Evolutionary conservation across 1,140 invertebrate species (phyloP), one percentile per base, ranked within the genome.

Genomic region (Physella acuta): DNA sequence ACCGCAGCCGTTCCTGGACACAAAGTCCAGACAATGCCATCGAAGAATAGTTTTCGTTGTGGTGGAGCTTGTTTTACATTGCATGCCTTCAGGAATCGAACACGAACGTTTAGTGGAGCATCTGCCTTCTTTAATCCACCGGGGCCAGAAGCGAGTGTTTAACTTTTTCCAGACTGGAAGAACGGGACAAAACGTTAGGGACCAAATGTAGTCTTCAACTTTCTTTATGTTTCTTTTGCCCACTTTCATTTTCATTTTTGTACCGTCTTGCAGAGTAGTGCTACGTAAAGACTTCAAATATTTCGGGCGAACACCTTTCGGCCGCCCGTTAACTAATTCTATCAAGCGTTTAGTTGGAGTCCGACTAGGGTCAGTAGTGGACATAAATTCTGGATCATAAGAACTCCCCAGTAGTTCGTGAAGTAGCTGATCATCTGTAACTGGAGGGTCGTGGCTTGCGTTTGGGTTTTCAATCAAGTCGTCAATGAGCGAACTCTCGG

Each of bases 31-130:
- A 72, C 87, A 88, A 72, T 87, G 83, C 86, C 86, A 88, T 5
- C 87, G 78, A 3, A 88, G 78, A 16, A 88, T 70, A 20, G 82
- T 82, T 76, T 87, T 87, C 49, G 83, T 81, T 51, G 79, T 82
- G 20, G 76, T 78, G 16, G 52, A 51, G 31, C 61, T 75, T 1
- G 76, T 76, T 36, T 77, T 81, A 75, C 89, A 89, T 49, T 77
- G 83, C 88, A 89, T 89, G 11, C 88, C 88, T 0, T 87, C 82
- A 0, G 89, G 89, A 44, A 89, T 85, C 8, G 88, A 89, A 72
- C 89, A 89, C n/a, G 88, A 88, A 11, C 82, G 75, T 4, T 83
- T 81, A 51, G 74, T 77, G 55, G 82, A 75, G 76, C 88, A 88
- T 31, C 77, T 76, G 0, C 88, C 89, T 72, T 88, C 86, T 68